A percentile compares a stretch with the other conserved stretches of the same genome.
Conservation (phyloP, 2,797 vertebrate species). For the Sandelia bainsii region DNA sequence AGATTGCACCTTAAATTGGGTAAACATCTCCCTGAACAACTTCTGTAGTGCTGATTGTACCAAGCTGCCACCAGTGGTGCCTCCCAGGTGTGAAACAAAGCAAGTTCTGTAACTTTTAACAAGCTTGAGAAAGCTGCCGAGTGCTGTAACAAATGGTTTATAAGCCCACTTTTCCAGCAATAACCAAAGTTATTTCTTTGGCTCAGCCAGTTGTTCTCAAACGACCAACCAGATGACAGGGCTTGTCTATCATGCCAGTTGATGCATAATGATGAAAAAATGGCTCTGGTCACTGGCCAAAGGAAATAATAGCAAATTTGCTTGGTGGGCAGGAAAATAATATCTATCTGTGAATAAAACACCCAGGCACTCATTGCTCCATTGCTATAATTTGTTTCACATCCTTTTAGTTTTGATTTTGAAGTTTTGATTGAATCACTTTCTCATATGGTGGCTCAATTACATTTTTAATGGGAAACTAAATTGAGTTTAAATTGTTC, state of each 20-base stretch:
- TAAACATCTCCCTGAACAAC: conserved; percentile 22
- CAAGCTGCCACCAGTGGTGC: conserved; percentile 17
- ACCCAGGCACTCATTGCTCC: neutral
- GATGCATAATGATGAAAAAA: conserved; percentile 10
- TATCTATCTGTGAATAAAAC: conserved; percentile 12
- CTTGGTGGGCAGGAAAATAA: conserved; percentile 27
- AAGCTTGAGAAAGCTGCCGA: conserved; percentile 34
- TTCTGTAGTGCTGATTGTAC: conserved; percentile 27
- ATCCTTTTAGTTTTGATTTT: conserved; percentile 64
- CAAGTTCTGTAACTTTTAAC: conserved; percentile 49
- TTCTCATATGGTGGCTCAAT: conserved; percentile 67
- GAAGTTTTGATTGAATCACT: conserved; percentile 70
- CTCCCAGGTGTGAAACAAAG: conserved; percentile 23
- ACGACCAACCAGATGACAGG: neutral
- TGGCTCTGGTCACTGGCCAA: neutral
- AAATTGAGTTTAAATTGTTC: conserved; percentile 76
- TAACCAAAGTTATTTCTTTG: neutral
- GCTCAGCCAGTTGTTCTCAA: conserved; percentile 14
- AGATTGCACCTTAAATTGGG: conserved; percentile 25
- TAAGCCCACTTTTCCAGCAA: conserved; percentile 10
- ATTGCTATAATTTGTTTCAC: conserved; percentile 44
- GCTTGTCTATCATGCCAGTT: neutral
- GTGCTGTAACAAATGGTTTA: neutral
- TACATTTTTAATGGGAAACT: conserved; percentile 75
- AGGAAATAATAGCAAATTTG: conserved; percentile 32